Evolutionary conservation across 2,888 invertebrate species (phyloP).

Genomic region (Epinotia ramella): DNA sequence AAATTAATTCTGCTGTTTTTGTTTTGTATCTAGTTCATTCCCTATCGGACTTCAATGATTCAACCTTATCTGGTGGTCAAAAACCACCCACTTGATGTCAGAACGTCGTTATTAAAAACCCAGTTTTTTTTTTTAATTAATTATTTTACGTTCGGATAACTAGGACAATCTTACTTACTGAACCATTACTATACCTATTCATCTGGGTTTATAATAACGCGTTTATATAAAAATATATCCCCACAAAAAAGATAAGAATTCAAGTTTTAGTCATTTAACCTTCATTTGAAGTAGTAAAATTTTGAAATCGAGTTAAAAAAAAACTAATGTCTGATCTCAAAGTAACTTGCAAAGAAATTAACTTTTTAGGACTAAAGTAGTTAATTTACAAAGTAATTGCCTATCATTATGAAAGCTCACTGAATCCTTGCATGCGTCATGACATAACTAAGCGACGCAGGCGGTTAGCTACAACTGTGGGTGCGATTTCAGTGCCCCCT

Average conservation of each 20-base stretch:
- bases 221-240: not conserved
- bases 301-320: conserved; percentile 1
- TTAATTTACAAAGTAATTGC: not conserved
- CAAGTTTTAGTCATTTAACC: not conserved
- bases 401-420: not conserved
- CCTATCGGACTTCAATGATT: conserved; percentile 8
- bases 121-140: not conserved
- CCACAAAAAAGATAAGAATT: not conserved
- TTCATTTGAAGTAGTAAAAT: not conserved
- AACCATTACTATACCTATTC: not conserved
- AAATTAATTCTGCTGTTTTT: not conserved
- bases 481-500: conserved; percentile 92
- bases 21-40: not conserved
- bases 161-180: not conserved
- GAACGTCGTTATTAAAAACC: conserved; percentile 11
- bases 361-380: not conserved
- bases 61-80: not conserved
- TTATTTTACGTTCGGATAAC: not conserved
- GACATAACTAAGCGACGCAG: not conserved
- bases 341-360: not conserved
- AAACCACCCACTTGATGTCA: not conserved
- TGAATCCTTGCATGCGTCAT: conserved; percentile 4
- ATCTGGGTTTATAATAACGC: conserved; percentile 7
- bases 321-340: not conserved
- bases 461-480: conserved; percentile 37